Evolutionary conservation across 30 jellyfish, hydroid and myxozoan species (phyloP), one percentile per base, ranked within the genome.

Genomic region (Phacellophora camtschatica): DNA sequence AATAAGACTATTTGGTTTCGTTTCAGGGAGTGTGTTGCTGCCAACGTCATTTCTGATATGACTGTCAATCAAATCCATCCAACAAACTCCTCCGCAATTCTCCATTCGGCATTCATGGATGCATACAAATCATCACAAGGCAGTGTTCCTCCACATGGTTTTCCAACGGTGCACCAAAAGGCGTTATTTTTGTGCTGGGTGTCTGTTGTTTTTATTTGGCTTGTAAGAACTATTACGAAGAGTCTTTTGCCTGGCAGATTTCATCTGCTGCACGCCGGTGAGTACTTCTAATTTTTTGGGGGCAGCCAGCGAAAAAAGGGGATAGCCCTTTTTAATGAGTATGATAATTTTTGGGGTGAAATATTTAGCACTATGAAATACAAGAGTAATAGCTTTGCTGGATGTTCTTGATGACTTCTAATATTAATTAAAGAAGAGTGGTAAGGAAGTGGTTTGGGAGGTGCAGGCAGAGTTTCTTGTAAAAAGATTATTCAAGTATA

Each of bases 161-260:
- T 35, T 16, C 66, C 77, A 36, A 90, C 98, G 10, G 27, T 79
- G 16, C 98, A 90, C 57, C 98, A 90, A 49, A 79, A 78, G 48
- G 96, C 95, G 19, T 55, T 90, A 53, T 79, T 78, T 62, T 23
- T 69, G 5, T 55, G 91, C 57, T 83, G 98, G 96, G 32, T 50
- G 5, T 19, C 78, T 3, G 81, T 71, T 4, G 66, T 65, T 15
- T 65, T 80, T 35, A 45, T 73, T 0, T 89, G 76, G 74, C 81
- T 85, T 1, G 55, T 64, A 2, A 42, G 90, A 32, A 20, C 70
- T 4, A n/a, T 74, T 22, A 56, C 72, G n/a, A 82, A 58, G 32
- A 67, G 55, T 25, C 7, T 74, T 2, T 24, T 62, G 0, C 85
- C 80, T 6, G 75, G 80, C 15, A 34, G 91, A 36, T 64, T 43